Base-by-base conservation (phyloP, 1,140 invertebrate genomes). In the Aphaenogaster ashmeadi region DNA sequence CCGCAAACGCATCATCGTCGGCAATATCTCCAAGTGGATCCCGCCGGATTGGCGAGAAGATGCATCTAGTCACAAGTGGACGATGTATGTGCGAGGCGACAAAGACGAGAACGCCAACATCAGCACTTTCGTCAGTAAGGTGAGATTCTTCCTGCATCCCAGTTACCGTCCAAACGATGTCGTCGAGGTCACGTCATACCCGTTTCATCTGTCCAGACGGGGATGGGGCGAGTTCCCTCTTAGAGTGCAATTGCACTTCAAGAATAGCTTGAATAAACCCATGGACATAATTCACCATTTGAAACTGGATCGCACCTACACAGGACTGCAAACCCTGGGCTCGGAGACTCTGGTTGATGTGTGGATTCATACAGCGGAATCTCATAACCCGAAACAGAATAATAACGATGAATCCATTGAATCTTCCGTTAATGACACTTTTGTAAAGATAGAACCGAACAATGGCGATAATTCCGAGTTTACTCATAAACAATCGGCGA, bases 151-250 rank as follows among this genome's bases (percentile, higher is more conserved):
- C 89, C 95, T 99, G 36, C 98, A 99, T 96, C 97, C 97, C 41
- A 98, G 98, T 62, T 99, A 98, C 95, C 97, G 97, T 75, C 98
- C 98, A n/a, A 97, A 98, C 95, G 98, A 99, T 93, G 96, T 98
- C 58, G 97, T 99, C 7, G 97, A 98, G 94, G 95, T 99, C 8
- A 96, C 96, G 67, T 95, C 96, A 54, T 96, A 97, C 0, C 98
- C 98, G 9, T 99, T 98, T 96, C 97, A 98, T 93, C 93, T 99
- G 64, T 97, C 97, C 0, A 96, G 98, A 64, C 96, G 98, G 71
- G 98, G 98, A 27, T 99, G 98, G 98, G 98, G 98, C 18, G 98
- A 99, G 96, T 99, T 99, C 96, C 98, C 98, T 0, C 95, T 98
- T 21, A 95, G 97, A 86, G 96, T 98, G 9, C 97, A 98, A 92